phyloP scores from a whole-genome alignment of 2,888 invertebrate genomes.

The Parthenolecanium corni region DNA sequence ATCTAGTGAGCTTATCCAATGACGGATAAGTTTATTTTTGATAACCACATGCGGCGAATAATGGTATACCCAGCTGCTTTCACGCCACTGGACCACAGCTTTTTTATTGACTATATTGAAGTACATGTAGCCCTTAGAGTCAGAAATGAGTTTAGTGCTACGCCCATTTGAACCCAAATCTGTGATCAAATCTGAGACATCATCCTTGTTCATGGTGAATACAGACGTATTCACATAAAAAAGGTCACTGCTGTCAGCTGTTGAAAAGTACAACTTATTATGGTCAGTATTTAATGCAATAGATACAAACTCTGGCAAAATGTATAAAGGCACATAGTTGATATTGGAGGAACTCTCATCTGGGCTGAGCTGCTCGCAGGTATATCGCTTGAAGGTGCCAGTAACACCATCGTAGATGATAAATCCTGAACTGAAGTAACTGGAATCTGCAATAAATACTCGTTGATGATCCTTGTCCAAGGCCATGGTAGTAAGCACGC shows the following conservation, averaged over 20 bases:
- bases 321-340: neutral
- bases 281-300: slow-evolving; percentile 6
- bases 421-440: slow-evolving; percentile 7
- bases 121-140: slow-evolving; percentile 19
- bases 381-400: slow-evolving; percentile 5
- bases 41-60: slow-evolving; percentile 9
- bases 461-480: slow-evolving; percentile 6
- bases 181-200: neutral
- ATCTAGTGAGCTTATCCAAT: slow-evolving; percentile 16
- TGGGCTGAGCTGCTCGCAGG: slow-evolving; percentile 15
- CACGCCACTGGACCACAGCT: slow-evolving; percentile 15
- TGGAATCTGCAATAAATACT: slow-evolving; percentile 15
- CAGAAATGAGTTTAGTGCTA: neutral
- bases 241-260: slow-evolving; percentile 7
- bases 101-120: slow-evolving; percentile 17
- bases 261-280: slow-evolving; percentile 17
- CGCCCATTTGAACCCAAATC: slow-evolving; percentile 12
- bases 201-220: slow-evolving; percentile 1
- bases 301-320: slow-evolving; percentile 6
- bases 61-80: slow-evolving; percentile 16
- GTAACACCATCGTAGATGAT: slow-evolving; percentile 5
- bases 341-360: slow-evolving; percentile 12
- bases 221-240: neutral
- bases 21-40: slow-evolving; percentile 11
- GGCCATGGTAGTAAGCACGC: slow-evolving; percentile 3